phyloP scores from a whole-genome alignment of 2,888 invertebrate species.

The Xylocampa areola region DNA sequence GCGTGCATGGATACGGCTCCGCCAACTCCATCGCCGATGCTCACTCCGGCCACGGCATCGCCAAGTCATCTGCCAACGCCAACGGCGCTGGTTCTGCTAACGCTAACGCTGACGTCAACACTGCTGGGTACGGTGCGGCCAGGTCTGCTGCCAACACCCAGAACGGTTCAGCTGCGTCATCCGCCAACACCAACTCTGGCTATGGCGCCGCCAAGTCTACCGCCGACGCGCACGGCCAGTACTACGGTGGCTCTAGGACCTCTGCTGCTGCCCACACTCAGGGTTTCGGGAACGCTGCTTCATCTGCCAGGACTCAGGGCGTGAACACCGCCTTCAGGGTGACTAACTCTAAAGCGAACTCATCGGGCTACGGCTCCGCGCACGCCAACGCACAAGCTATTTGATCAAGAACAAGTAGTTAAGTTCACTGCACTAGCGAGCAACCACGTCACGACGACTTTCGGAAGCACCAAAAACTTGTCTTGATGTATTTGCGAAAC shows the following conservation, averaged over 20 bases:
- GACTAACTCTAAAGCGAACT: conserved; percentile 74
- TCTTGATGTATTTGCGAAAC: conserved; percentile 83
- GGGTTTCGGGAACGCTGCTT: conserved; percentile 74
- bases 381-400: conserved; percentile 74
- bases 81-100: conserved; percentile 65
- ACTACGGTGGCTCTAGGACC: conserved; percentile 62
- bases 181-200: conserved; percentile 67
- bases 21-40: conserved; percentile 61
- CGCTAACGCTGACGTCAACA: conserved; percentile 68
- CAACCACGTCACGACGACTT: conserved; percentile 85
- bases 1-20: conserved; percentile 54
- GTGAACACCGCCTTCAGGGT: conserved; percentile 71
- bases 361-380: conserved; percentile 72
- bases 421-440: conserved; percentile 48
- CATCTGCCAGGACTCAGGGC: conserved; percentile 73
- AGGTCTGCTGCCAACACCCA: conserved; percentile 60
- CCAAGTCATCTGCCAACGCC: conserved; percentile 66
- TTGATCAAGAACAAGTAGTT: conserved; percentile 60
- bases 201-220: conserved; percentile 59
- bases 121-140: conserved; percentile 59
- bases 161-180: conserved; percentile 58
- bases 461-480: conserved; percentile 72
- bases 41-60: conserved; percentile 55
- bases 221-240: conserved; percentile 59
- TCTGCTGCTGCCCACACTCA: conserved; percentile 70